A percentile compares a stretch with the other conserved stretches of the same genome.
These are phyloP conservation scores for Neoaliturus tenellus DNA, from an alignment of 2,888 invertebrate genomes.

Conservation along the genomic window DNA sequence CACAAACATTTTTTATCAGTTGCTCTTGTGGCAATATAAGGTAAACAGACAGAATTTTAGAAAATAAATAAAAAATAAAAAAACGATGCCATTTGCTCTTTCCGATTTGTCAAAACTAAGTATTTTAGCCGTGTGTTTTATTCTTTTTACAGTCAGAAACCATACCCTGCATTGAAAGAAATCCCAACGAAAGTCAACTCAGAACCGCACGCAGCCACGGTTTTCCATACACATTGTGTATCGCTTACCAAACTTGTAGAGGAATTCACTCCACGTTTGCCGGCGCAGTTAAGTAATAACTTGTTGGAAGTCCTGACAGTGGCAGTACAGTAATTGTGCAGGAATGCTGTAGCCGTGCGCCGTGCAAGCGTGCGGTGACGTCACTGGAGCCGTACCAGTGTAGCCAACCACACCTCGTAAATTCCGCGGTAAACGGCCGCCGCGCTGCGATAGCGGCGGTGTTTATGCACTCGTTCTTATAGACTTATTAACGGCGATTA, in stretches of 20 bases:
- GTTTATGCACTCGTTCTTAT: conserved; percentile 1
- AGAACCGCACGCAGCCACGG: too few species aligned
- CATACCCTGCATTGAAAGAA: too few species aligned
- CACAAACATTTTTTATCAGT: too few species aligned
- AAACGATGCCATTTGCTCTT: too few species aligned
- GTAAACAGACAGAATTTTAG: too few species aligned
- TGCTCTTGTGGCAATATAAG: too few species aligned
- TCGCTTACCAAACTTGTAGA: neutral
- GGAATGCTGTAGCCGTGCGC: neutral
- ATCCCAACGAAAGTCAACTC: too few species aligned
- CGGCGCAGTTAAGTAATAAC: conserved; percentile 1
- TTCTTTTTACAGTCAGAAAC: too few species aligned
- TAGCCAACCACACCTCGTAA: conserved; percentile 24
- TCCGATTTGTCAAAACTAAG: too few species aligned
- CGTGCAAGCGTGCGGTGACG: neutral
- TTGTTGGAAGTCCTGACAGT: neutral
- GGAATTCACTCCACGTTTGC: neutral
- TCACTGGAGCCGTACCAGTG: neutral
- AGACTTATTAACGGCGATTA: conserved; percentile 35
- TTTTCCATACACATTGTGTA: too few species aligned
- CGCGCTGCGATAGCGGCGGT: conserved; percentile 22
- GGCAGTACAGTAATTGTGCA: neutral
- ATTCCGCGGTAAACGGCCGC: conserved; percentile 14
- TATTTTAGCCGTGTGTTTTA: too few species aligned
- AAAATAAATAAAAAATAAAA: too few species aligned